phyloP scores from a whole-genome alignment of 2,113 vertebrate species.

The Carlito syrichta region DNA sequence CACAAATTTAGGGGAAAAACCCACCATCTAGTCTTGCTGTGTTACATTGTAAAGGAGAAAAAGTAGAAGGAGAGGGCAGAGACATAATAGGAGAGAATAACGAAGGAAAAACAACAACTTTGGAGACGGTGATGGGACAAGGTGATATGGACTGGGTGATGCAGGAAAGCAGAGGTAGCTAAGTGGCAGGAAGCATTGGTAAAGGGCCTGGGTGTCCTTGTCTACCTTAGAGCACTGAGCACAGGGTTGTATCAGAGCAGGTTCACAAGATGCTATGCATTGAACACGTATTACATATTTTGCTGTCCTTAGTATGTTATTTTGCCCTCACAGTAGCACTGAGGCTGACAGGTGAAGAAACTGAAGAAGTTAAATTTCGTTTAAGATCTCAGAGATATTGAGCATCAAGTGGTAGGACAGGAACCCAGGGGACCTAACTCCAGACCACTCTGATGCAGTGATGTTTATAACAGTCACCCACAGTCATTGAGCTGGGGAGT shows the following conservation, averaged over 20 bases:
- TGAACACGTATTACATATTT: accelerated
- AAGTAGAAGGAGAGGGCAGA: background rate
- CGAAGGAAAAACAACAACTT: background rate
- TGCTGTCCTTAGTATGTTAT: background rate
- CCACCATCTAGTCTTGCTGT: accelerated
- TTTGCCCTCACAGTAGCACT: background rate
- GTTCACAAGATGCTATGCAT: background rate
- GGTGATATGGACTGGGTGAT: background rate
- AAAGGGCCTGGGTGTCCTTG: background rate
- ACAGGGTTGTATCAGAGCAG: background rate
- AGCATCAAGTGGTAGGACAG: background rate
- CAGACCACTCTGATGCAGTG: background rate
- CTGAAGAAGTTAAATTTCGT: background rate
- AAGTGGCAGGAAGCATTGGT: no score
- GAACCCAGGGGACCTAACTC: background rate
- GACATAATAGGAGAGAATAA: background rate
- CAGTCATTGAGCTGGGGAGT: no score
- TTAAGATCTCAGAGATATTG: background rate
- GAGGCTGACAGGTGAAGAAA: background rate
- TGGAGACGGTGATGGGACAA: background rate
- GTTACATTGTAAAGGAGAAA: background rate
- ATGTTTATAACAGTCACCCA: accelerated
- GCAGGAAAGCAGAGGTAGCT: accelerated
- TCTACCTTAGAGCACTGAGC: background rate
- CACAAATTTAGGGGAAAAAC: background rate